Conservation (phyloP, 2,113 vertebrate genomes). For the Triplophysa dalaica region DNA sequence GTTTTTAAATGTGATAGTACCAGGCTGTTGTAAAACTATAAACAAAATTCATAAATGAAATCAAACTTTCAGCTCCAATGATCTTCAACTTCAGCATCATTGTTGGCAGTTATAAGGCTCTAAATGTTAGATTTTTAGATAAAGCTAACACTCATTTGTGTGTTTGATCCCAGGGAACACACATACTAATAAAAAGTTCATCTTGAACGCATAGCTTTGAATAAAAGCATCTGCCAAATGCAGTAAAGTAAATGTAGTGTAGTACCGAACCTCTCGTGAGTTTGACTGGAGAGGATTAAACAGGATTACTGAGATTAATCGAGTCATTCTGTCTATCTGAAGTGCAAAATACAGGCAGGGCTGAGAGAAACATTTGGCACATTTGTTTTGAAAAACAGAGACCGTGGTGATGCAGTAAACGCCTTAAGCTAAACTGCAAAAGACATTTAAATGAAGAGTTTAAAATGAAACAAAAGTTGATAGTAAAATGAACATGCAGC, state of each 20-base stretch:
- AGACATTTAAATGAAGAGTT: slow-evolving; percentile 4
- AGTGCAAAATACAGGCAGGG: slow-evolving; percentile 19
- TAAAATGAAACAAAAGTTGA: background rate
- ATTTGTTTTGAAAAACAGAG: background rate
- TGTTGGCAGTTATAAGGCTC: background rate
- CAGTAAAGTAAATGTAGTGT: background rate
- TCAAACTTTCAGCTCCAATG: background rate
- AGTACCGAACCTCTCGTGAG: background rate
- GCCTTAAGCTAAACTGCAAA: background rate
- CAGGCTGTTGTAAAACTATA: slow-evolving; percentile 15
- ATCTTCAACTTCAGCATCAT: background rate
- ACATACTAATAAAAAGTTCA: too few species aligned
- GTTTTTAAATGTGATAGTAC: slow-evolving; percentile 22
- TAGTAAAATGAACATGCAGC: slow-evolving; percentile 6
- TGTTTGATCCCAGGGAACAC: background rate
- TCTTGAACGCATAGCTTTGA: too few species aligned
- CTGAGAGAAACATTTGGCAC: slow-evolving; percentile 14
- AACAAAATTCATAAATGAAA: background rate
- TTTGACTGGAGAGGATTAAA: slow-evolving; percentile 3
- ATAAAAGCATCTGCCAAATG: too few species aligned
- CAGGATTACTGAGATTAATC: slow-evolving; percentile 10
- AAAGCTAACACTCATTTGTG: background rate
- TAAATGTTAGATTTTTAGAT: too few species aligned
- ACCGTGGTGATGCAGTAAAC: background rate
- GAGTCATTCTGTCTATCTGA: background rate